Base-by-base conservation (phyloP, 1,140 invertebrate genomes). In the Euwallacea similis region DNA sequence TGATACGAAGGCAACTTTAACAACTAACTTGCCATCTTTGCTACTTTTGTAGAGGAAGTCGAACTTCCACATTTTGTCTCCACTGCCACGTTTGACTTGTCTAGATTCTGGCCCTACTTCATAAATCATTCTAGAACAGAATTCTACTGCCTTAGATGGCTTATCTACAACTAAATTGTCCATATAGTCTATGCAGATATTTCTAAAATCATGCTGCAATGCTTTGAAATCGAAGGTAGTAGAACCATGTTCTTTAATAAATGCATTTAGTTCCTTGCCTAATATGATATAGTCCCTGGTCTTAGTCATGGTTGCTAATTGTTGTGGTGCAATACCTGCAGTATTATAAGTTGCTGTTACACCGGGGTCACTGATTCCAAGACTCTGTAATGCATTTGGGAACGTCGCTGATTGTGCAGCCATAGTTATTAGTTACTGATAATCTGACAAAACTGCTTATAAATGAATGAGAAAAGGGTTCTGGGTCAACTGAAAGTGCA, bases 71-170 rank as follows among this genome's bases (percentile, higher is more conserved):
- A 21, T 61, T 13, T 61, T 61, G 59, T 61, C 59, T 42, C 59
- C 59, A 61, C 7, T 15, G 6, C 41, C 41, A 7, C 41, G 9
- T 41, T 11, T 8, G 9, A 61, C 59, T 61, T 61, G 59, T 7
- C 59, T 8, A 21, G 59, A 7, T 41, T 61, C 59, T 10, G 33
- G 59, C 33, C 59, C 59, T 44, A 61, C 59, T 41, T 61, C 59
- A 61, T 61, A 61, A 7, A 44, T 10, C 33, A 61, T 44, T 61
- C 15, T 61, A 6, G 59, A 61, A 61, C 59, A 61, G 41, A 61
- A 61, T 7, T 61, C 59, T 41, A 61, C 10, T 8, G 59, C 59
- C 13, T 61, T 61, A 41, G 10, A 61, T 8, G 10, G 6, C 8
- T 7, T 9, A 8, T 41, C 9, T 11, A 41, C 7, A 41, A 7